Conservation (phyloP, 2,113 vertebrate species). For the Oryzias curvinotus region DNA sequence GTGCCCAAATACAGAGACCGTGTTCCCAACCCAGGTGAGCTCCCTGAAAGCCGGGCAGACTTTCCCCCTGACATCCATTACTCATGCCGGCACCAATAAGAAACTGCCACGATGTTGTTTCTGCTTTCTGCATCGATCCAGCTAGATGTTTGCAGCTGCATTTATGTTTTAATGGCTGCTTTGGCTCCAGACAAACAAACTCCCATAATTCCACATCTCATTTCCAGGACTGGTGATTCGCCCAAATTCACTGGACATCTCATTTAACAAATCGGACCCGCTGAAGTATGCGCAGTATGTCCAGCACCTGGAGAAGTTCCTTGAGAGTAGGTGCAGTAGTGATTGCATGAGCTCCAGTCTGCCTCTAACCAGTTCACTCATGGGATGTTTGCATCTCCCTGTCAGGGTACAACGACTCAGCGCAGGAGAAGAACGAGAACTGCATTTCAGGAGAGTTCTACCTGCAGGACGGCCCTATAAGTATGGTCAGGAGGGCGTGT, state of each 20-base stretch:
- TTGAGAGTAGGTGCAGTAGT: conserved; percentile 79
- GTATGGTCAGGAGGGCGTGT: conserved; percentile 78
- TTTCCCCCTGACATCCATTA: conserved; percentile 53
- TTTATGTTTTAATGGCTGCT: not conserved
- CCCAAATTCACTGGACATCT: conserved; percentile 86
- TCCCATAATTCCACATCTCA: not conserved
- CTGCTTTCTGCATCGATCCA: conserved; percentile 53
- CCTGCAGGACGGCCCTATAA: conserved; percentile 61
- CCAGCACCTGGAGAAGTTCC: conserved; percentile 79
- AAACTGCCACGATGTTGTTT: conserved; percentile 34
- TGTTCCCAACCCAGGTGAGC: conserved; percentile 89
- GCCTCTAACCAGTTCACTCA: not conserved
- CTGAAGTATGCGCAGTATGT: conserved; percentile 76
- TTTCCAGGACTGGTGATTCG: conserved; percentile 88
- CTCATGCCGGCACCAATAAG: conserved; percentile 36
- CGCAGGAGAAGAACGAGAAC: conserved; percentile 80
- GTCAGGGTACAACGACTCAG: conserved; percentile 82
- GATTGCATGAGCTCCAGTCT: conserved; percentile 4
- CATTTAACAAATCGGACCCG: conserved; percentile 77
- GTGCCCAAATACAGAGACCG: conserved; percentile 90
- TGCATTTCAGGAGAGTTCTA: conserved; percentile 78
- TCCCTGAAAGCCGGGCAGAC: conserved; percentile 7
- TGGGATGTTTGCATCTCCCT: conserved; percentile 2
- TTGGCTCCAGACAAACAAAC: conserved; percentile 18
- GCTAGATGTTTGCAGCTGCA: conserved; percentile 25